Base-by-base conservation (phyloP, 2,113 vertebrate species). In the Tor tambroides region DNA sequence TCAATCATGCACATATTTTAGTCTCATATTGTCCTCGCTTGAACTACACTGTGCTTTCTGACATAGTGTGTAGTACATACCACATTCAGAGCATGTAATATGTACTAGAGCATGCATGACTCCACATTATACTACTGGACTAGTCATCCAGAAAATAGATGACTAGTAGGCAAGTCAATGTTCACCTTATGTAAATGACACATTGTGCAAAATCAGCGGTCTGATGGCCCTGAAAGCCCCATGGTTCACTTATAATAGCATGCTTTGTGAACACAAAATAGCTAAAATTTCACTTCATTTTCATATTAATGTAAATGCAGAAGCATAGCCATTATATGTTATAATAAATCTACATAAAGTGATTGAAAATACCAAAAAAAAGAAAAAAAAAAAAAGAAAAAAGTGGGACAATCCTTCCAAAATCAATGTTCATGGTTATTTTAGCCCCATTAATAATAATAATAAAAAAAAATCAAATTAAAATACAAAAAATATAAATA, bases 1-100 rank as follows among this genome's bases (percentile, higher is more conserved):
- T 82, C 38, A 65, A n/a, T 79, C 65, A 32, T 69, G 65, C 11
- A 54, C 77, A 56, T 43, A 43, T 82, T 80, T 80, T 61, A 46
- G 80, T 43, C 41, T 1, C 30, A 28, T n/a, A 46, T 28, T 82
- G 61, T 26, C 59, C 80, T 82, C 10, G 61, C 80, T 11, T 67
- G 61, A 82, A 82, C 80, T 63, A 41, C n/a, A 10, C 46, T 32
- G 28, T 28, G 41, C 30, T 8, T 28, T 46, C 7, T 28, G 35
- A 81, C 30, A 19, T 9, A 19, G 6, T 59, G 28, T n/a, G 15
- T 17, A 54, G 26, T 54, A 32, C 46, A 30, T 12, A 8, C 1
- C 28, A 35, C 30, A 35, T 71, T 15, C 17, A 41, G 19, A 72
- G 35, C 69, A 38, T 41, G 69, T 72, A 38, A 76, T 49, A n/a